Evolutionary conservation across 37 sponge, comb jelly and placozoan species (phyloP).

Genomic region (Theonella swinhoei): DNA sequence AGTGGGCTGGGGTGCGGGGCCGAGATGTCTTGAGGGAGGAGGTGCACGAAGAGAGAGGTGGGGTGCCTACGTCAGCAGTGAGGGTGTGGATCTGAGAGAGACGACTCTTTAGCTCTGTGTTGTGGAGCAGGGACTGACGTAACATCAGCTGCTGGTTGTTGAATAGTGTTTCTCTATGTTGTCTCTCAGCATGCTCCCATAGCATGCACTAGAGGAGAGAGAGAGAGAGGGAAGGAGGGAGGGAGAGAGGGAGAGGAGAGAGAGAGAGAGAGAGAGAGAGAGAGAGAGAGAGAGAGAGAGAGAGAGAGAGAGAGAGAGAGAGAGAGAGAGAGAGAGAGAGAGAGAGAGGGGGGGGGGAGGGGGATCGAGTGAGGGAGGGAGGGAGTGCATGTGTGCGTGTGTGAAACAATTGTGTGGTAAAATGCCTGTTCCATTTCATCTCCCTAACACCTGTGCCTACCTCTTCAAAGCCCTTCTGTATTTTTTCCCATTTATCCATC

Average conservation of each 20-base stretch:
- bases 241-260: neutral
- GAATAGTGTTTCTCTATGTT: conserved; percentile 19
- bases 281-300: neutral
- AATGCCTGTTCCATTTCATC: too few relatives aligned
- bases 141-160: conserved; percentile 42
- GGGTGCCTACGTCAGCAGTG: conserved; percentile 22
- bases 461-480: conserved; percentile 17
- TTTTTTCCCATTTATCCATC: conserved; percentile 32
- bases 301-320: neutral
- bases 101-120: conserved; percentile 49
- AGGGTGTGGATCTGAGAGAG: conserved; percentile 58
- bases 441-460: too few relatives aligned
- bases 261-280: too few relatives aligned
- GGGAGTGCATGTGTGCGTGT: conserved; percentile 8
- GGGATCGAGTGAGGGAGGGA: neutral
- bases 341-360: neutral
- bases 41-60: neutral
- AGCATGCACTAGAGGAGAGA: neutral
- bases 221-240: neutral
- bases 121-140: conserved; percentile 61
- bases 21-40: neutral
- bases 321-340: neutral
- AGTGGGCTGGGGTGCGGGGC: neutral
- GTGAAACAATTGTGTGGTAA: too few relatives aligned
- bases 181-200: neutral